A percentile compares a stretch with the other conserved stretches of the same genome.
phyloP scores from a whole-genome alignment of 2,888 invertebrate genomes.

The Melanostoma mellinum region DNA sequence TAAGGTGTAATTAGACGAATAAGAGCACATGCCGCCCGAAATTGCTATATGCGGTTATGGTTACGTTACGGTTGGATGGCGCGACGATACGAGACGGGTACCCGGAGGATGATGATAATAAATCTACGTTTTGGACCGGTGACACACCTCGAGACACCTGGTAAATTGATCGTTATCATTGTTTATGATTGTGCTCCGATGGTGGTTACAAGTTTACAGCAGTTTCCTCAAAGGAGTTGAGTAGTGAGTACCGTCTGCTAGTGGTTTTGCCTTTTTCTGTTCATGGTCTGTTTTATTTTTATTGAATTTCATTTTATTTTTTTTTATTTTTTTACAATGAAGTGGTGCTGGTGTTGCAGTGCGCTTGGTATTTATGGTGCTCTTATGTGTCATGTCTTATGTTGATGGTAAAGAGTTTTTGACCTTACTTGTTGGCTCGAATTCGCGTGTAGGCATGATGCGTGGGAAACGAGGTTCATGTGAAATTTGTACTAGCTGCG shows the following conservation, averaged over 20 bases:
- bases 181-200: slow-evolving; percentile 56
- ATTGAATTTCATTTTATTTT: slow-evolving; percentile 31
- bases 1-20: slow-evolving; percentile 49
- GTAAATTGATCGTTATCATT: slow-evolving; percentile 67
- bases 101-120: slow-evolving; percentile 38
- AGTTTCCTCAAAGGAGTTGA: slow-evolving; percentile 44
- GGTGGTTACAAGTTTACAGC: slow-evolving; percentile 39
- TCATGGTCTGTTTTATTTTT: neutral
- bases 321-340: neutral
- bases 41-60: slow-evolving; percentile 10
- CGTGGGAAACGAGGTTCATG: slow-evolving; percentile 53
- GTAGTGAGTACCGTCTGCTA: slow-evolving; percentile 18
- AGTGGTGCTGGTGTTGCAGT: slow-evolving; percentile 28
- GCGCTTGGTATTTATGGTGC: neutral
- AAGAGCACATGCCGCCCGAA: slow-evolving; percentile 23
- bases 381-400: slow-evolving; percentile 23
- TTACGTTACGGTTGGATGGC: neutral
- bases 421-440: slow-evolving; percentile 48
- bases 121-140: slow-evolving; percentile 50
- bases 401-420: slow-evolving; percentile 36
- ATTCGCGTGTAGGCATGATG: slow-evolving; percentile 48
- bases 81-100: neutral
- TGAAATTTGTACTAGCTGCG: slow-evolving; percentile 30
- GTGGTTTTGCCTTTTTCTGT: slow-evolving; percentile 24
- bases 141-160: slow-evolving; percentile 68